These are phyloP conservation scores for Drosophila lini DNA, from an alignment of 1,140 invertebrate species.

Conservation along the genomic window DNA sequence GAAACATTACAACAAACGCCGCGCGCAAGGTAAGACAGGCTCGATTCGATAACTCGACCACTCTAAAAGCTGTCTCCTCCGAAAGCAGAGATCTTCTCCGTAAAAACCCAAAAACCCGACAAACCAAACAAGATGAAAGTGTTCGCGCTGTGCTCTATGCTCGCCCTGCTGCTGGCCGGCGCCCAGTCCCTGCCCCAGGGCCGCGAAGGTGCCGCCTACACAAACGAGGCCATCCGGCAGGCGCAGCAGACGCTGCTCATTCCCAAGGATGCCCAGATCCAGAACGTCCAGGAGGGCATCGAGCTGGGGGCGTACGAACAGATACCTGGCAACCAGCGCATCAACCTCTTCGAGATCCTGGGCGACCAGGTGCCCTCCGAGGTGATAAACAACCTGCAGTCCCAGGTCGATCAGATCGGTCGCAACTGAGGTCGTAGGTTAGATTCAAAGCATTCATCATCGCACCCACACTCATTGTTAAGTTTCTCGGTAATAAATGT, in stretches of 20 bases:
- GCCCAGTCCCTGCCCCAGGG: constrained; percentile 87
- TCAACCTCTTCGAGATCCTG: constrained; percentile 92
- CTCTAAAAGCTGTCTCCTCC: background rate
- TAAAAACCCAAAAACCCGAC: constrained; percentile 10
- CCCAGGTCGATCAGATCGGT: constrained; percentile 92
- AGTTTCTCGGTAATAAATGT: constrained; percentile 59
- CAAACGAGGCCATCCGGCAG: constrained; percentile 93
- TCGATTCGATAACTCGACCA: background rate
- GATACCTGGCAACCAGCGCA: constrained; percentile 92
- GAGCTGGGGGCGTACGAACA: constrained; percentile 92
- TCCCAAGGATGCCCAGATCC: constrained; percentile 93
- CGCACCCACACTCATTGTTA: constrained; percentile 59
- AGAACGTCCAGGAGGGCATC: constrained; percentile 92
- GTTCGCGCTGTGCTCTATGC: constrained; percentile 83
- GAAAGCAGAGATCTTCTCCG: constrained; percentile 18
- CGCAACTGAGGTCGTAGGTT: constrained; percentile 85
- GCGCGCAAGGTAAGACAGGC: constrained; percentile 76
- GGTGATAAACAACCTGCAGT: constrained; percentile 93
- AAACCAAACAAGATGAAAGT: constrained; percentile 70
- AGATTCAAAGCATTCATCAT: constrained; percentile 43
- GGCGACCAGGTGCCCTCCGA: constrained; percentile 92
- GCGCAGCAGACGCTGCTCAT: constrained; percentile 93
- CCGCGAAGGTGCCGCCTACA: constrained; percentile 91
- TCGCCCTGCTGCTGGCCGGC: constrained; percentile 83
- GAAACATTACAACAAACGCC: constrained; percentile 76